Evolutionary conservation across 2,888 invertebrate genomes (phyloP).

Genomic region (Acholoe squamosa): DNA sequence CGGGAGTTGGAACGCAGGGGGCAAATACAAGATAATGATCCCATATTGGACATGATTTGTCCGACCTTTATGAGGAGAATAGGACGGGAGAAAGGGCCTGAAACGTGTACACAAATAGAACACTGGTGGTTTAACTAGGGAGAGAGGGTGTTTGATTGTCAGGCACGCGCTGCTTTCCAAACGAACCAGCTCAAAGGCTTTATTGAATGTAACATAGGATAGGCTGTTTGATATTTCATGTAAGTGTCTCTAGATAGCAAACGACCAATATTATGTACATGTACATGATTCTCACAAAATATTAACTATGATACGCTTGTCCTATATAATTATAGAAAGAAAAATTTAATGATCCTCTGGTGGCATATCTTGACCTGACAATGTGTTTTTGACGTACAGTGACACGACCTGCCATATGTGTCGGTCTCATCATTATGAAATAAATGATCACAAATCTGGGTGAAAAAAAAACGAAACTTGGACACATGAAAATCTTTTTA

Average conservation of each 20-base stretch:
- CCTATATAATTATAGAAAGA: no score
- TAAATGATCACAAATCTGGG: no score
- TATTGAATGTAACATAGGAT: background rate
- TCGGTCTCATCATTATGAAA: no score
- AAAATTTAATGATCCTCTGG: no score
- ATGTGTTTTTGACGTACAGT: no score
- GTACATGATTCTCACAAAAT: no score
- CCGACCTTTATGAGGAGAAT: background rate
- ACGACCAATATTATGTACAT: no score
- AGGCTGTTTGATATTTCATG: background rate
- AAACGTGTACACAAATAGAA: background rate
- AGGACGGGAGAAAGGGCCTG: background rate
- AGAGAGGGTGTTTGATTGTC: background rate
- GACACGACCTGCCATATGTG: no score
- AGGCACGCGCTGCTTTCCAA: slow-evolving; percentile 6
- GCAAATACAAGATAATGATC: slow-evolving; percentile 12
- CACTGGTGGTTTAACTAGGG: background rate
- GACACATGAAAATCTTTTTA: no score
- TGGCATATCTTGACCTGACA: no score
- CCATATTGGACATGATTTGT: background rate
- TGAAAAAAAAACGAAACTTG: no score
- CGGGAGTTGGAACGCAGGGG: background rate
- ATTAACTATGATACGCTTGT: no score
- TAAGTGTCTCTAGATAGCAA: background rate
- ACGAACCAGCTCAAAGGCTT: background rate